Percentiles rank a stretch among this genome's conserved stretches.
Conservation (phyloP, 1,140 invertebrate genomes). For the Ceratoteleas bidentatus region DNA sequence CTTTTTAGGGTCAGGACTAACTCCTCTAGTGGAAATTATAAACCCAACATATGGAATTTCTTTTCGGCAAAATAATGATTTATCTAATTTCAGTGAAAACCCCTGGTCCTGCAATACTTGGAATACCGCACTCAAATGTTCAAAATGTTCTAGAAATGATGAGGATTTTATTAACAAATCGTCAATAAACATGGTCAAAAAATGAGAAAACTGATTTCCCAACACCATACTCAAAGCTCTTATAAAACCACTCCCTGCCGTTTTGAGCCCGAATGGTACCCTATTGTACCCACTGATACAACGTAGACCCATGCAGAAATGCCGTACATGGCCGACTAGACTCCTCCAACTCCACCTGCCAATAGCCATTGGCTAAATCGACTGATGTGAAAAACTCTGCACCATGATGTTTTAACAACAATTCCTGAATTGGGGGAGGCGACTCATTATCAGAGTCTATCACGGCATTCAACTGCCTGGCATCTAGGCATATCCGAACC, state of each 20-base stretch:
- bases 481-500: background rate
- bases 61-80: constrained; percentile 14
- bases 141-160: constrained; percentile 48
- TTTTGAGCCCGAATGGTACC: background rate
- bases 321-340: background rate
- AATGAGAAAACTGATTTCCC: background rate
- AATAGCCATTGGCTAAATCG: background rate
- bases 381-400: background rate
- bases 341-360: background rate
- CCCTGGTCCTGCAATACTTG: background rate
- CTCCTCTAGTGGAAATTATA: constrained; percentile 37
- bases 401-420: background rate
- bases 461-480: background rate
- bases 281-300: background rate
- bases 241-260: background rate
- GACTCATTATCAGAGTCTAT: background rate
- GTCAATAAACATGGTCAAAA: constrained; percentile 28
- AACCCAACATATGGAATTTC: constrained; percentile 8
- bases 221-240: background rate
- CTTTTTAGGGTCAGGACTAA: constrained; percentile 69
- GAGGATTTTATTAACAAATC: constrained; percentile 49
- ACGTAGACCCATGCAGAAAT: background rate
- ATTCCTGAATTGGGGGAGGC: background rate
- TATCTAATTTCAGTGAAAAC: constrained; percentile 4
- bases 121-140: constrained; percentile 3